Percentiles rank a stretch among this genome's conserved stretches.
Conservation (phyloP, 2,797 vertebrate species). For the Rhinichthys osculus region DNA sequence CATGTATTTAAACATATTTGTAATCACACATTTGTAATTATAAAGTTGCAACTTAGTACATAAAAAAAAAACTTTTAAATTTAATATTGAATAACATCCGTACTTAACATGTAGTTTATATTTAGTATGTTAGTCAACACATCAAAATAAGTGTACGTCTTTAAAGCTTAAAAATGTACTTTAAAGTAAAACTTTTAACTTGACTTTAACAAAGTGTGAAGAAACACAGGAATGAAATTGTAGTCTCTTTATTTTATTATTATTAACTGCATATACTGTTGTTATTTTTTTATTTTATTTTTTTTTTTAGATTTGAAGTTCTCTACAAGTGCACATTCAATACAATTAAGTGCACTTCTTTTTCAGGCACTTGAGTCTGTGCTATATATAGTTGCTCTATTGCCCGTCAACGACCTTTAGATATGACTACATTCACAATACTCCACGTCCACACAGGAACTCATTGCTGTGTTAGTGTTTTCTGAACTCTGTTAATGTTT, state of each 20-base stretch:
- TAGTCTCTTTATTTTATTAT: neutral
- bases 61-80: neutral
- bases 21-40: neutral
- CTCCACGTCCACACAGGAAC: neutral
- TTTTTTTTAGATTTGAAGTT: neutral
- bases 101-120: neutral
- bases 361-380: neutral
- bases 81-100: neutral
- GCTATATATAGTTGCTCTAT: neutral
- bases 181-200: neutral
- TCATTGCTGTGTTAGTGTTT: neutral
- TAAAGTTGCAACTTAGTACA: neutral
- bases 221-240: neutral
- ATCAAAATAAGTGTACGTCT: neutral
- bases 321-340: too few relatives aligned
- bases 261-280: neutral
- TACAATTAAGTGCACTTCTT: neutral
- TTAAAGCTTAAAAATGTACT: too few relatives aligned
- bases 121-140: neutral
- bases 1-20: neutral
- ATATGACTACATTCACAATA: neutral
- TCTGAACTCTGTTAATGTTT: slow-evolving; percentile 23
- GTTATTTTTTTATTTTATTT: too few relatives aligned
- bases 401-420: neutral
- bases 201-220: neutral